Conservation (phyloP, 2,797 vertebrate genomes). For the Alosa sapidissima region DNA sequence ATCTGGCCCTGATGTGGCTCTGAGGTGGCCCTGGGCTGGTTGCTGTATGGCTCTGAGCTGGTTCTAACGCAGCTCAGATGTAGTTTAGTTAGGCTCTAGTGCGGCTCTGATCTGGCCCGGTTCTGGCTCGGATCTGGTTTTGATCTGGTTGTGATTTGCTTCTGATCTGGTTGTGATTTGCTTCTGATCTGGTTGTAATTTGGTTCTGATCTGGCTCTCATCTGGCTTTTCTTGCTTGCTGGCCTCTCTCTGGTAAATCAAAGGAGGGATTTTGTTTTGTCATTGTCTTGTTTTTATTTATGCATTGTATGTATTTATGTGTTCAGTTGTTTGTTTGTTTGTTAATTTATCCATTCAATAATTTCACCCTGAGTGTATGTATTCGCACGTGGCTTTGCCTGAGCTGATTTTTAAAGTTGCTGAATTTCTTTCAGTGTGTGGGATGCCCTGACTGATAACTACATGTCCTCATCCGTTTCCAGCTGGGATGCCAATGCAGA, state of each 20-base stretch:
- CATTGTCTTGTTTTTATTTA: not conserved
- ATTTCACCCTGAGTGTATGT: not conserved
- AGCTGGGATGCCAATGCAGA: conserved; percentile 85
- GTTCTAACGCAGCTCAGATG: too few species aligned
- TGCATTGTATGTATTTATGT: too few species aligned
- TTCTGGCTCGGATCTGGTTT: not conserved
- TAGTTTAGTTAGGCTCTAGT: not conserved
- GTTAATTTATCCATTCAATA: too few species aligned
- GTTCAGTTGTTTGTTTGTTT: too few species aligned
- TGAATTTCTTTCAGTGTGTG: conserved; percentile 81
- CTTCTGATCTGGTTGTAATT: not conserved
- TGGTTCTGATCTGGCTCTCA: not conserved
- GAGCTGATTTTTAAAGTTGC: conserved; percentile 1
- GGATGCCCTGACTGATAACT: conserved; percentile 94
- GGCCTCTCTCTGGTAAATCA: not conserved
- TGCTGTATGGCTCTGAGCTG: not conserved
- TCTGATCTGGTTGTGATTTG: not conserved
- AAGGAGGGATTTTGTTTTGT: not conserved
- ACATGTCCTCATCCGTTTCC: conserved; percentile 79
- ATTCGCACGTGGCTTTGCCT: conserved; percentile 20
- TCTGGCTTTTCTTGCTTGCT: not conserved
- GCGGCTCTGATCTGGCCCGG: not conserved
- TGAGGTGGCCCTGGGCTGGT: not conserved
- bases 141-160: not conserved
- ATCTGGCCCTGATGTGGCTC: not conserved